Evolutionary conservation across 1,140 invertebrate genomes (phyloP).

Genomic region (Maniola jurtina): DNA sequence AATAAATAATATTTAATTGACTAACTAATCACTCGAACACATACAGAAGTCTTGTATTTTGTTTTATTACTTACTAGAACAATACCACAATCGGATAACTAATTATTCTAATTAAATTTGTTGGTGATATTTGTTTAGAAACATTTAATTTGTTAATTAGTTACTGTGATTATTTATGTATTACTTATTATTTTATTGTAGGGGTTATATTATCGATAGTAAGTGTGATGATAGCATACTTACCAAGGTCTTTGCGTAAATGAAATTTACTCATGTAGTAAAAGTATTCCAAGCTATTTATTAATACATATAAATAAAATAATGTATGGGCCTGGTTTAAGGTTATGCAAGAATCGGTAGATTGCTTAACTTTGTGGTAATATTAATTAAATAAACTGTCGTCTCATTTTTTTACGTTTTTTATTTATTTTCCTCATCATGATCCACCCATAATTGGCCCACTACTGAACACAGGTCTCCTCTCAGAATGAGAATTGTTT

Average conservation of each 20-base stretch:
- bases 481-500: no score
- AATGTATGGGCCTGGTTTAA: conserved; percentile 16
- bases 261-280: not conserved
- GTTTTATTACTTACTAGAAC: no score
- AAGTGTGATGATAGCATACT: not conserved
- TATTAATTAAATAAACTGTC: conserved; percentile 9
- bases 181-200: not conserved
- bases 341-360: conserved; percentile 2
- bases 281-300: conserved; percentile 13
- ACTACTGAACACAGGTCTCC: no score
- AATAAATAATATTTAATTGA: no score
- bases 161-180: not conserved
- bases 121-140: not conserved
- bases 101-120: no score
- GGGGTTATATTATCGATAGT: not conserved
- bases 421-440: not conserved
- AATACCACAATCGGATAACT: no score
- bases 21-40: no score
- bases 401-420: not conserved
- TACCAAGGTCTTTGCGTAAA: not conserved
- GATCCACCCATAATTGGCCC: not conserved
- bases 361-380: conserved; percentile 24
- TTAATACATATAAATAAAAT: not conserved
- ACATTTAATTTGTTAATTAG: not conserved
- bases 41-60: no score